These are phyloP conservation scores for Pelosia muscerda DNA, from an alignment of 2,888 invertebrate species.

Conservation along the genomic window DNA sequence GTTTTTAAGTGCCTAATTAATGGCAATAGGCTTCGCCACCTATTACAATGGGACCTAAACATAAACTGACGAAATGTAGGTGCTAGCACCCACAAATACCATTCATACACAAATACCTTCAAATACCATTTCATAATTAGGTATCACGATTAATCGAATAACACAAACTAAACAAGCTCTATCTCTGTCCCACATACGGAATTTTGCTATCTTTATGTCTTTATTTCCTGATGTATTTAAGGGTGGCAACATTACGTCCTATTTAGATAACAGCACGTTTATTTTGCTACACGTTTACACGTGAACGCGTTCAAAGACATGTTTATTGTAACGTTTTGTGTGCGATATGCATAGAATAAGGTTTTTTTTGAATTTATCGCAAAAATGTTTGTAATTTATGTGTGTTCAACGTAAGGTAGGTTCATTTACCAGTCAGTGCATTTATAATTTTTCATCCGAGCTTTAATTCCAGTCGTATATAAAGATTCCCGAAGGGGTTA, in stretches of 20 bases:
- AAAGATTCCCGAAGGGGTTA: too few relatives aligned
- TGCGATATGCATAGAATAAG: constrained; percentile 12
- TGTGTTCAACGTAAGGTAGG: too few relatives aligned
- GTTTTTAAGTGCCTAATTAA: too few relatives aligned
- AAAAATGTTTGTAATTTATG: too few relatives aligned
- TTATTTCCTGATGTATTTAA: constrained; percentile 37
- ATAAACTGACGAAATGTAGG: too few relatives aligned
- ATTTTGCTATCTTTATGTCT: constrained; percentile 31
- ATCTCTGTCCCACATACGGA: constrained; percentile 21
- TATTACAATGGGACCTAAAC: too few relatives aligned
- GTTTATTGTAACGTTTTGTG: constrained; percentile 6
- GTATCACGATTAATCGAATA: constrained; percentile 16
- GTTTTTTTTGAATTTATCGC: not conserved
- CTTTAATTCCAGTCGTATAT: too few relatives aligned
- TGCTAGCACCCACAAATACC: too few relatives aligned
- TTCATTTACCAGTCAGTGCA: too few relatives aligned
- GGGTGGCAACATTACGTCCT: constrained; percentile 48
- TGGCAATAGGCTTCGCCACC: too few relatives aligned
- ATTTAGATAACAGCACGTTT: constrained; percentile 62
- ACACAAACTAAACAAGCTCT: constrained; percentile 18
- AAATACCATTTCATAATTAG: constrained; percentile 14
- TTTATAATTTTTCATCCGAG: too few relatives aligned
- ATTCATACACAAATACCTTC: constrained; percentile 7
- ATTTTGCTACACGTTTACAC: constrained; percentile 44
- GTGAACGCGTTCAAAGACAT: constrained; percentile 26